phyloP scores from a whole-genome alignment of 2,888 invertebrate genomes.

The Heliconius cydno region DNA sequence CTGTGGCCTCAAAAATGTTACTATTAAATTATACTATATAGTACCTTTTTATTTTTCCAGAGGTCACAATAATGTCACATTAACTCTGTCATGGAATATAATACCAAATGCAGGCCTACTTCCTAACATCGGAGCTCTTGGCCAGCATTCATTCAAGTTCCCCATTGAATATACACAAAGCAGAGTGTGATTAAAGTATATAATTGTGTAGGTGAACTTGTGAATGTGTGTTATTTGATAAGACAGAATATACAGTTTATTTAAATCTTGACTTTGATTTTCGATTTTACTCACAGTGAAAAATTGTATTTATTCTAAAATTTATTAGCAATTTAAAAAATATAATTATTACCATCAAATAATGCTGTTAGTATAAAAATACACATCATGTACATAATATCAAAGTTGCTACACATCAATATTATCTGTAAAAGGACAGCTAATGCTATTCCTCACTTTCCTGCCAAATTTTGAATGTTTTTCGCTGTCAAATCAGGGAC shows the following conservation, averaged over 20 bases:
- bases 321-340: neutral
- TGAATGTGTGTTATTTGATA: slow-evolving; percentile 55
- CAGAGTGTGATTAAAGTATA: slow-evolving; percentile 70
- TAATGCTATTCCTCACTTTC: neutral
- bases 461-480: neutral
- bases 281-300: slow-evolving; percentile 16
- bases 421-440: neutral
- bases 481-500: neutral
- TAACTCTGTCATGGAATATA: slow-evolving; percentile 98
- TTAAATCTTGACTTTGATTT: slow-evolving; percentile 57
- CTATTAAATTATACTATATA: neutral
- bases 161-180: slow-evolving; percentile 92
- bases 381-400: neutral
- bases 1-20: neutral
- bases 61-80: slow-evolving; percentile 95
- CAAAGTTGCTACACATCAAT: neutral
- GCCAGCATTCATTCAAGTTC: slow-evolving; percentile 94
- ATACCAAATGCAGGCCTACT: slow-evolving; percentile 98
- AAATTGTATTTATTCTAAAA: neutral
- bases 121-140: slow-evolving; percentile 92
- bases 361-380: neutral
- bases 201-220: slow-evolving; percentile 48
- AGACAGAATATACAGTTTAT: slow-evolving; percentile 60
- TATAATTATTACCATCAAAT: neutral
- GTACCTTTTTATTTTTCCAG: slow-evolving; percentile 80